phyloP scores from a whole-genome alignment of 2,888 invertebrate species.

The Agriopis leucophaearia region DNA sequence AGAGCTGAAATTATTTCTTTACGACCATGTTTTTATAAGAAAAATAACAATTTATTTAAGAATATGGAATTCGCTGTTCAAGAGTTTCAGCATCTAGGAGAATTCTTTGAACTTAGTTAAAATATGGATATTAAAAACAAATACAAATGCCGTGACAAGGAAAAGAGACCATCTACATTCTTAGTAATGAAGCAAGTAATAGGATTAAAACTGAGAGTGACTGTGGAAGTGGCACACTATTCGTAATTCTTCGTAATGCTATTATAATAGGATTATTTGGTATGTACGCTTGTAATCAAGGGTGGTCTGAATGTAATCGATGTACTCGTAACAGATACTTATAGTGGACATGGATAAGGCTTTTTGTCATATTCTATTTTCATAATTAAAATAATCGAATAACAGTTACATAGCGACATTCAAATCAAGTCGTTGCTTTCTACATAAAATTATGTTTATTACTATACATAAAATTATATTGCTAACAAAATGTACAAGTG shows the following conservation, averaged over 20 bases:
- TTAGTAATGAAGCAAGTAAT: constrained; percentile 50
- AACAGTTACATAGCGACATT: constrained; percentile 2
- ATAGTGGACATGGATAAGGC: neutral
- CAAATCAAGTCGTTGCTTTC: constrained; percentile 13
- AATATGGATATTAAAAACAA: neutral
- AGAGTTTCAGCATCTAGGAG: neutral
- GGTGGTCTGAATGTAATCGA: constrained; percentile 35
- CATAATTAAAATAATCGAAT: neutral
- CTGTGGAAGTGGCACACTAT: constrained; percentile 51
- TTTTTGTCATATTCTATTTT: constrained; percentile 4
- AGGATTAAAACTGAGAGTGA: constrained; percentile 55
- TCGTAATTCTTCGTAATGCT: constrained; percentile 61
- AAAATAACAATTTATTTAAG: neutral
- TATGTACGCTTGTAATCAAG: constrained; percentile 51
- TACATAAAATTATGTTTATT: constrained; percentile 15
- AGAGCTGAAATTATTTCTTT: neutral
- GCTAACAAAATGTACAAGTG: constrained; percentile 15
- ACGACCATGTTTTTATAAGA: neutral
- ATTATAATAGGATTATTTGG: constrained; percentile 58
- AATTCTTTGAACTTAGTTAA: neutral
- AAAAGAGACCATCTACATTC: constrained; percentile 33
- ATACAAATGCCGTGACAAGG: neutral
- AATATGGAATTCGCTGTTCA: neutral
- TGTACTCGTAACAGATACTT: neutral
- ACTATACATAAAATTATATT: constrained; percentile 15